Conservation (phyloP, 2,797 vertebrate species). For the Ataeniobius toweri region DNA sequence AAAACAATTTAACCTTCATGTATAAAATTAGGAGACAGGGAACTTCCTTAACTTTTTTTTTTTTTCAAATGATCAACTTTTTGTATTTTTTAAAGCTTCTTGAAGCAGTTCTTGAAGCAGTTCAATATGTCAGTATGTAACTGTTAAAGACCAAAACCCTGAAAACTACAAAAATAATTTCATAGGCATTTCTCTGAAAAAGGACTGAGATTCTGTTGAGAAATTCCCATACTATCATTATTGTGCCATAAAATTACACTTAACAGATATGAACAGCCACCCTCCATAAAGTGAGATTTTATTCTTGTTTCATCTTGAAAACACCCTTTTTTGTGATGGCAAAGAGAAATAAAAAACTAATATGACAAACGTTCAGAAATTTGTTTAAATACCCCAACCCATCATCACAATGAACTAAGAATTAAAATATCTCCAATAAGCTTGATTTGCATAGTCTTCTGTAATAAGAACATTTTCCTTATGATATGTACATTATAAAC, state of each 20-base stretch:
- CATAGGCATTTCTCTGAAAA: background rate
- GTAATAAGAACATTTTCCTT: slow-evolving; percentile 40
- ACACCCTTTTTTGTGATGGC: slow-evolving; percentile 14
- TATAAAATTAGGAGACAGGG: background rate
- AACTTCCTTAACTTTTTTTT: background rate
- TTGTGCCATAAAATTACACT: slow-evolving; percentile 28
- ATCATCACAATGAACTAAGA: slow-evolving; percentile 55
- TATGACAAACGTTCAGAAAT: slow-evolving; percentile 53
- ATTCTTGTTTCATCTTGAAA: slow-evolving; percentile 23
- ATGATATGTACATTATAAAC: slow-evolving; percentile 56
- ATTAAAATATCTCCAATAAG: slow-evolving; percentile 44
- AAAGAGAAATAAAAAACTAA: slow-evolving; percentile 23
- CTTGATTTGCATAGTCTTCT: slow-evolving; percentile 71
- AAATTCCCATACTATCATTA: slow-evolving; percentile 3
- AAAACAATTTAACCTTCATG: background rate
- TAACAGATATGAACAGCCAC: slow-evolving; percentile 24
- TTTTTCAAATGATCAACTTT: background rate
- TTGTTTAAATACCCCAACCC: slow-evolving; percentile 74
- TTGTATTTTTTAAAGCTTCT: background rate
- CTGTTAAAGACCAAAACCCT: background rate
- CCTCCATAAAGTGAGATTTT: slow-evolving; percentile 26
- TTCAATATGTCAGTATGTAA: background rate
- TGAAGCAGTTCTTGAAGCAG: background rate
- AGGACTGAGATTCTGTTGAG: background rate
- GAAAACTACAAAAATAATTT: background rate